A percentile compares a stretch with the other conserved stretches of the same genome.
phyloP scores from a whole-genome alignment of 1,140 invertebrate species.

The Parasteatoda tepidariorum region DNA sequence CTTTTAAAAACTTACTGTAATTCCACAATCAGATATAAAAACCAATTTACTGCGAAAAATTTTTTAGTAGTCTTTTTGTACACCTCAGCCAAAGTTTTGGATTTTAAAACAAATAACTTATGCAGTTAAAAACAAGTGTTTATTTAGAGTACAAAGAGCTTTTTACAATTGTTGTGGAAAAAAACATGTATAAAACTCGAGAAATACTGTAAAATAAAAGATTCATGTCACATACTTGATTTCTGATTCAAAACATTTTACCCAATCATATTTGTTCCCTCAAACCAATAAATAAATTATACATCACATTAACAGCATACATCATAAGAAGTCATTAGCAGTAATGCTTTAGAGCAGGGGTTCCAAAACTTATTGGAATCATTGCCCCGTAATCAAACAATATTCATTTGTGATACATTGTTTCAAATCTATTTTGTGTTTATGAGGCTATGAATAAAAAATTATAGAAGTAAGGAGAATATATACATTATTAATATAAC shows the following conservation, averaged over 20 bases:
- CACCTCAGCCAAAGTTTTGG: too few species aligned
- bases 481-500: too few species aligned
- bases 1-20: too few species aligned
- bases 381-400: not conserved
- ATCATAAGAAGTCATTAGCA: not conserved
- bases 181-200: not conserved
- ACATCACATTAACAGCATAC: not conserved
- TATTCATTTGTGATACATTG: not conserved
- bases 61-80: too few species aligned
- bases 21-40: too few species aligned
- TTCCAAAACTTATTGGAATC: not conserved
- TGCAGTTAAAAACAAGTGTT: not conserved
- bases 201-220: not conserved
- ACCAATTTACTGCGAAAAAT: too few species aligned
- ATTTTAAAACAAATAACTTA: too few species aligned
- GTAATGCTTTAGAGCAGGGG: not conserved
- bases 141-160: not conserved
- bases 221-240: not conserved
- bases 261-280: not conserved
- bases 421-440: not conserved
- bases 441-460: too few species aligned
- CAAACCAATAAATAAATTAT: not conserved
- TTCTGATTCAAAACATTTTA: not conserved
- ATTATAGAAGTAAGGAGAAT: too few species aligned
- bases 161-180: not conserved